Evolutionary conservation across 1,140 invertebrate genomes (phyloP).

Genomic region (Diprion similis): DNA sequence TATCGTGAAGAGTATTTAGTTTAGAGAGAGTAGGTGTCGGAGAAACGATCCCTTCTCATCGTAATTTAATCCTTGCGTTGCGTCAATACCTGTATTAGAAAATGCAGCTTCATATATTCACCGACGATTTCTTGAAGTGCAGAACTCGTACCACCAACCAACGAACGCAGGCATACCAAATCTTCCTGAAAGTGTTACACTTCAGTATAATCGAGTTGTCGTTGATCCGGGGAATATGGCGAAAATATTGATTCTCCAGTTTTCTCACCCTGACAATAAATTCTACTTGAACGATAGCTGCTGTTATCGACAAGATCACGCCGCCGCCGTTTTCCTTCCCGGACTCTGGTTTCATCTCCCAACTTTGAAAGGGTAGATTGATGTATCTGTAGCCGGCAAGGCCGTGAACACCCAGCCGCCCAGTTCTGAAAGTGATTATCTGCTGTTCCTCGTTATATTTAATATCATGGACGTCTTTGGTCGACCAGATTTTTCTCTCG

Average conservation of each 20-base stretch:
- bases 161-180: conserved; percentile 62
- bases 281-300: conserved; percentile 73
- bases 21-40: background rate
- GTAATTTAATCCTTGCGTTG: conserved; percentile 50
- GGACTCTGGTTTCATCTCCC: conserved; percentile 78
- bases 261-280: conserved; percentile 66
- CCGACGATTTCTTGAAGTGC: conserved; percentile 65
- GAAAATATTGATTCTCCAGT: background rate
- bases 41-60: conserved; percentile 27
- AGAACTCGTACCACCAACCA: conserved; percentile 65
- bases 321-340: conserved; percentile 57
- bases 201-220: background rate
- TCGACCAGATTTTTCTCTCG: conserved; percentile 70
- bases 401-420: conserved; percentile 77
- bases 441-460: conserved; percentile 87
- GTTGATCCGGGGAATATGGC: too few species aligned
- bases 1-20: background rate
- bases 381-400: conserved; percentile 76
- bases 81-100: conserved; percentile 61
- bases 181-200: conserved; percentile 55
- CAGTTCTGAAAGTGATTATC: conserved; percentile 75
- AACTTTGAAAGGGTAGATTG: conserved; percentile 85
- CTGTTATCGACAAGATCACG: conserved; percentile 69
- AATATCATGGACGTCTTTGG: conserved; percentile 77
- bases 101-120: conserved; percentile 62